These are phyloP conservation scores for Varecia variegata DNA, from an alignment of 2,797 vertebrate species.

Conservation along the genomic window DNA sequence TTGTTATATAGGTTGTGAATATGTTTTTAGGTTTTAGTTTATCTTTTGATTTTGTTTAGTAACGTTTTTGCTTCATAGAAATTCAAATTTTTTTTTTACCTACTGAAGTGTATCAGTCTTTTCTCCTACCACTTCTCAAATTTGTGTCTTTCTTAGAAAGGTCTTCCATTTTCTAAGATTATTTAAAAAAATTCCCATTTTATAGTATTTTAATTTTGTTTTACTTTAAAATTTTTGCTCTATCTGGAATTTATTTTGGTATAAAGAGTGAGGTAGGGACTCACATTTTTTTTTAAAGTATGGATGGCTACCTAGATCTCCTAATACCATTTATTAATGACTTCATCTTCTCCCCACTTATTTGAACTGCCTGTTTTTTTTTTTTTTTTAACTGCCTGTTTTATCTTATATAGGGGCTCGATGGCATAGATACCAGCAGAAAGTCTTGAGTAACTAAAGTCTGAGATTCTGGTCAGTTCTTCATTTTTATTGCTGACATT, in stretches of 20 bases:
- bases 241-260: neutral
- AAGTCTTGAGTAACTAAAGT: neutral
- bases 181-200: neutral
- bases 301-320: neutral
- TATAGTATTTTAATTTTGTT: neutral
- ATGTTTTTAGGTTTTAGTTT: neutral
- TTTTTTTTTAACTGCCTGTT: neutral
- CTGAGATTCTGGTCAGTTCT: constrained; percentile 21
- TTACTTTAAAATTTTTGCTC: neutral
- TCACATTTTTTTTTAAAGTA: neutral
- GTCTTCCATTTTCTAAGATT: neutral
- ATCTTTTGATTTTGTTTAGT: neutral
- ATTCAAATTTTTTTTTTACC: neutral
- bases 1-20: neutral
- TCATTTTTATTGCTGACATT: constrained; percentile 50
- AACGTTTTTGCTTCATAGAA: neutral
- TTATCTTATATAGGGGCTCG: neutral
- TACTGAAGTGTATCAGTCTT: neutral
- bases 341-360: neutral
- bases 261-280: neutral
- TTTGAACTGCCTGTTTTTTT: neutral
- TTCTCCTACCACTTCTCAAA: neutral
- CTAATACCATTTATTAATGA: neutral
- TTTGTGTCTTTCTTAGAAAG: neutral
- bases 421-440: neutral